Percentiles rank a stretch among this genome's conserved stretches.
phyloP scores from a whole-genome alignment of 2,797 vertebrate species.

The Spinibarbus caldwelli region DNA sequence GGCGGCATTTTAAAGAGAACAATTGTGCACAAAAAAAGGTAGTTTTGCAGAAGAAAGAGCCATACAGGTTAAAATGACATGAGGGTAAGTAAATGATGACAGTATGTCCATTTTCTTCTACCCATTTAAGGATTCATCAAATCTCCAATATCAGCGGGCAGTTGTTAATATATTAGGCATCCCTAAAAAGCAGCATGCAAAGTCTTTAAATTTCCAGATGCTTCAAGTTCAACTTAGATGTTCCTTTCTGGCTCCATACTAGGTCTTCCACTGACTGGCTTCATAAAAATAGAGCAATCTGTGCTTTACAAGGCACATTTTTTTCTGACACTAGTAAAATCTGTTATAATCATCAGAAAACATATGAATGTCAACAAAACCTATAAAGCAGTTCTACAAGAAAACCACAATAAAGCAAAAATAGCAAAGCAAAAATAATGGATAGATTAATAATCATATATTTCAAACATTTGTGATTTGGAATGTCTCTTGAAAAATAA shows the following conservation, averaged over 20 bases:
- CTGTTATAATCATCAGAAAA: background rate
- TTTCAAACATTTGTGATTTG: background rate
- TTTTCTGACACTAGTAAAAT: background rate
- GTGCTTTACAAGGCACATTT: conserved; percentile 13
- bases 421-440: background rate
- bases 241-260: conserved; percentile 34
- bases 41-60: background rate
- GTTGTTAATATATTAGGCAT: background rate
- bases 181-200: background rate
- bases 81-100: background rate
- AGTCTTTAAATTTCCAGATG: background rate
- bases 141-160: background rate
- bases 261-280: background rate
- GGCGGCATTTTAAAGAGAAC: background rate
- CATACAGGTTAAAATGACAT: background rate
- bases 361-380: background rate
- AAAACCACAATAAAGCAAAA: background rate
- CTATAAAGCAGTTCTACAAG: background rate
- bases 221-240: background rate
- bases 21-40: background rate
- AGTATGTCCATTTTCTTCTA: background rate
- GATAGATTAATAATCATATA: background rate
- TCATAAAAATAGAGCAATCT: conserved; percentile 1
- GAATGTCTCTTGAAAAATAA: background rate
- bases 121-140: background rate